Evolutionary conservation across 2,888 invertebrate species (phyloP).

Genomic region (Tetragonisca angustula): DNA sequence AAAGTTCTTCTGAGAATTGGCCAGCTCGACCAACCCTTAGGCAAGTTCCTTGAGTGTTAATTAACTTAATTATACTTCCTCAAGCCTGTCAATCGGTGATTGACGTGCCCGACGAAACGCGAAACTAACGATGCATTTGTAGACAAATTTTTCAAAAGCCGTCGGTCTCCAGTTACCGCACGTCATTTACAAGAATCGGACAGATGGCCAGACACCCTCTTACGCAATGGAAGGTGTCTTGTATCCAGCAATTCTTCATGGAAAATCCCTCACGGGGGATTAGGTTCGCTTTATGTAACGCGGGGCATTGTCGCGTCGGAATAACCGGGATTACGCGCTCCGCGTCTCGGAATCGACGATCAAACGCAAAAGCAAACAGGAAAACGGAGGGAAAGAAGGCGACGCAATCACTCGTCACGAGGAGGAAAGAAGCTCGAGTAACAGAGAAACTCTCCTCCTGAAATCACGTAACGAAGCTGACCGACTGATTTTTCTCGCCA

Average conservation of each 20-base stretch:
- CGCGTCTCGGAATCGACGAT: neutral
- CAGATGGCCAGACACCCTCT: neutral
- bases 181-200: neutral
- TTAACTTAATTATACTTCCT: neutral
- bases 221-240: neutral
- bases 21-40: too few relatives aligned
- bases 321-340: neutral
- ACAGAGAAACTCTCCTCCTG: slow-evolving; percentile 25
- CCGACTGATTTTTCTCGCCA: slow-evolving; percentile 11
- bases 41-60: too few relatives aligned
- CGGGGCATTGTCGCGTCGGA: neutral
- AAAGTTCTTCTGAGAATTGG: too few relatives aligned
- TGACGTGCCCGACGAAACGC: neutral
- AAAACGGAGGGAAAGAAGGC: slow-evolving; percentile 13
- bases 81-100: accelerated
- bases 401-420: neutral
- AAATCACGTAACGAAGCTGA: slow-evolving; percentile 29
- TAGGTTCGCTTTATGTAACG: slow-evolving; percentile 19
- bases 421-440: slow-evolving; percentile 21
- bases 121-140: neutral
- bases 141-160: neutral
- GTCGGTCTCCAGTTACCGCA: neutral
- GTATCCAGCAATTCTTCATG: neutral
- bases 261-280: neutral
- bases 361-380: slow-evolving; percentile 3